These are phyloP conservation scores for Sinocyclocheilus maitianheensis DNA, from an alignment of 2,113 vertebrate species.

Conservation along the genomic window DNA sequence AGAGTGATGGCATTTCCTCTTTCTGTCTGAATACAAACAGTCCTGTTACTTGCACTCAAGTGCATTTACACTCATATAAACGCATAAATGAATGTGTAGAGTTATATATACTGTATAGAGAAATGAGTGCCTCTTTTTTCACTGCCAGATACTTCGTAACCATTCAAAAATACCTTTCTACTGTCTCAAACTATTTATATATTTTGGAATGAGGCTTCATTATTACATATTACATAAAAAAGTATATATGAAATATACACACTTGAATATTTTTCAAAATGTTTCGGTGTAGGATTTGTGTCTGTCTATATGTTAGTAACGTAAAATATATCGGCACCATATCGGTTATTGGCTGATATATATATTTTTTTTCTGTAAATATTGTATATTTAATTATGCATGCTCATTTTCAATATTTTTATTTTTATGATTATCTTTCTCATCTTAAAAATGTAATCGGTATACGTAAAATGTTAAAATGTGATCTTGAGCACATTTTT, in stretches of 20 bases:
- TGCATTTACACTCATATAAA: background rate
- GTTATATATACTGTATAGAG: too few relatives aligned
- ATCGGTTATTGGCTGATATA: background rate
- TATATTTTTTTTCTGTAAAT: background rate
- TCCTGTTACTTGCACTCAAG: background rate
- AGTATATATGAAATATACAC: background rate
- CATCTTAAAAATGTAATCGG: too few relatives aligned
- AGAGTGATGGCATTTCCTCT: constrained; percentile 84
- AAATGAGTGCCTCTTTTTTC: too few relatives aligned
- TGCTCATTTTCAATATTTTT: background rate
- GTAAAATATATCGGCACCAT: background rate
- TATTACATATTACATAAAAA: background rate
- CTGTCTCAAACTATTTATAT: background rate
- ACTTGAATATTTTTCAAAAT: too few relatives aligned
- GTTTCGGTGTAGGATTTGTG: too few relatives aligned
- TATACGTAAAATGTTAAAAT: too few relatives aligned
- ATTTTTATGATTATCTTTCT: background rate
- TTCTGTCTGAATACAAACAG: constrained; percentile 72
- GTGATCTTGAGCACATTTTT: too few relatives aligned
- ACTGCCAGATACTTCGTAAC: too few relatives aligned
- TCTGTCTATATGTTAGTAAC: too few relatives aligned
- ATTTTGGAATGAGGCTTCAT: background rate
- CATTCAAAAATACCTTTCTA: too few relatives aligned
- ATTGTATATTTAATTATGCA: background rate
- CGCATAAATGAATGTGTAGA: too few relatives aligned